Evolutionary conservation across 2,888 invertebrate genomes (phyloP), one percentile per base, ranked within the genome.

Genomic region (Antheraea assamensis): DNA sequence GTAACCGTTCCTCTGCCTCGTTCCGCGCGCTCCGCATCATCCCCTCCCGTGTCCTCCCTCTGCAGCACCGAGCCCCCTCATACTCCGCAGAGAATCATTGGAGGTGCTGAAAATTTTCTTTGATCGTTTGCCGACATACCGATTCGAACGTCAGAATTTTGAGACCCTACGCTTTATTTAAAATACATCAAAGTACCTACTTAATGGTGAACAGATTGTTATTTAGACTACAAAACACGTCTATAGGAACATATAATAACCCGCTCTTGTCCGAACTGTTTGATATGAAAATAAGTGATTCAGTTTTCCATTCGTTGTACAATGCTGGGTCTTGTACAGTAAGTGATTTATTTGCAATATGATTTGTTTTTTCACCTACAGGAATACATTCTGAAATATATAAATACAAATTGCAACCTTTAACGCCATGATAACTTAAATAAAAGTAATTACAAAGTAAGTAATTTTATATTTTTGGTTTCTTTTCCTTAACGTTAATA

Each of bases 1-100:
- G 83, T 88, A 89, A 90, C 90, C 89, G 84, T 81, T 76, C 76
- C 81, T 74, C 76, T 77, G 75, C 70, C 73, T n/a, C 68, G 3
- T 27, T 49, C 64, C 47, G n/a, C 42, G n/a, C 55, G 2, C 7
- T 1, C 55, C 1, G n/a, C n/a, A 21, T 8, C n/a, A 7, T 1
- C 55, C 1, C 55, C 58, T 3, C 52, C 17, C 15, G 15, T 19
- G 27, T 31, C 58, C 73, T 1, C 55, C 66, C 58, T 8, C n/a
- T 10, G 17, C 61, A 30, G 27, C 61, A 4, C 13, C 17, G 4
- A 27, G 17, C 61, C 88, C 89, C 17, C 2, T 27, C 3, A 31
- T 19, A 64, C 71, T 71, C 73, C 30, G 52, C 52, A 49, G 72
- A 68, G 68, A 70, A 68, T 68, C 68, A 52, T 58, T 72, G 71